Percentiles rank a stretch among this genome's conserved stretches.
These are phyloP conservation scores for Rhynchonema sp. DNA, from an alignment of 2,888 invertebrate species.

Conservation along the genomic window DNA sequence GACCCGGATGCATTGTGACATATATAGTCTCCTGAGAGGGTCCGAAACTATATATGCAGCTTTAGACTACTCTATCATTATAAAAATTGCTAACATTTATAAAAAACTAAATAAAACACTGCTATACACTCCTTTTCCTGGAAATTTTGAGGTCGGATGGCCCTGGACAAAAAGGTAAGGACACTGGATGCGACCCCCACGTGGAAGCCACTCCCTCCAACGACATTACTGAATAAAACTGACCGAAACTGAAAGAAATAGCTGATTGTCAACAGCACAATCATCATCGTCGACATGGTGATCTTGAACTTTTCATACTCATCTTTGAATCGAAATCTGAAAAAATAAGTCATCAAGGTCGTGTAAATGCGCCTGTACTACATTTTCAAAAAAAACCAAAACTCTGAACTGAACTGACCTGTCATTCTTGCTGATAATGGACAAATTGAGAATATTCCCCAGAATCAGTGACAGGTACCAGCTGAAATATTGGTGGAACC, in stretches of 20 bases:
- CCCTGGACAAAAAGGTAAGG: no score
- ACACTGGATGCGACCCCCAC: no score
- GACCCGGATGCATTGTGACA: no score
- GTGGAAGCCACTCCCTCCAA: no score
- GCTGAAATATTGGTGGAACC: slow-evolving; percentile 17
- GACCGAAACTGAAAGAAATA: slow-evolving; percentile 57
- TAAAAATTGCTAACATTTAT: no score
- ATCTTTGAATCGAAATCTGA: slow-evolving; percentile 72
- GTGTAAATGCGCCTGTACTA: neutral
- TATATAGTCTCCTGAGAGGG: no score
- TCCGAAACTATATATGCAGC: no score
- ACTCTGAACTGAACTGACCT: slow-evolving; percentile 45
- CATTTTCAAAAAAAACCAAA: slow-evolving; percentile 10
- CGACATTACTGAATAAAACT: neutral
- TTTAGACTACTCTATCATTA: no score
- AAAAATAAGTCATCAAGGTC: slow-evolving; percentile 11
- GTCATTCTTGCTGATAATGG: slow-evolving; percentile 76
- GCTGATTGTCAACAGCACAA: slow-evolving; percentile 60
- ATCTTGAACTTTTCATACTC: slow-evolving; percentile 98
- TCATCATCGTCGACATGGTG: slow-evolving; percentile 66
- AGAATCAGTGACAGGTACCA: slow-evolving; percentile 74
- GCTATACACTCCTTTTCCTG: no score
- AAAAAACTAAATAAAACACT: no score
- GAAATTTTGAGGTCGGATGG: no score
- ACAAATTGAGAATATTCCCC: slow-evolving; percentile 79